A percentile compares a stretch with the other conserved stretches of the same genome.
phyloP scores from a whole-genome alignment of 2,888 invertebrate species.

The Acleris sparsana region DNA sequence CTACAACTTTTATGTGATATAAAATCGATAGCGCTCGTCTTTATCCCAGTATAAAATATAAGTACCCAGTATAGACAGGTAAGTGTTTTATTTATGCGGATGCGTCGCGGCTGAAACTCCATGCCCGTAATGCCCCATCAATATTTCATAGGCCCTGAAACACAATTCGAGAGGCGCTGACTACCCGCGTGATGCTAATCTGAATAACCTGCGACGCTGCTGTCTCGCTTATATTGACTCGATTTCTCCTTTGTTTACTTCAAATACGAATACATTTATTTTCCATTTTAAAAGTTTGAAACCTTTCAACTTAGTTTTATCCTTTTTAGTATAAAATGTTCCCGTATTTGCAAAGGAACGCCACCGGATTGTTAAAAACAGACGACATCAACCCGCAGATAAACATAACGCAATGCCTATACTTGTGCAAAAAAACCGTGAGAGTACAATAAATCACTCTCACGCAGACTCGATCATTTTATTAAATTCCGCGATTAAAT shows the following conservation, averaged over 20 bases:
- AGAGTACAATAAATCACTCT: conserved; percentile 40
- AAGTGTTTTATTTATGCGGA: conserved; percentile 31
- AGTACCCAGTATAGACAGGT: conserved; percentile 4
- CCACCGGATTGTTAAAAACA: background rate
- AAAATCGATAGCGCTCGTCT: background rate
- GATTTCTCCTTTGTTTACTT: conserved; percentile 17
- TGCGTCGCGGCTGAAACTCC: conserved; percentile 28
- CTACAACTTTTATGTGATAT: background rate
- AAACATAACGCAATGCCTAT: background rate
- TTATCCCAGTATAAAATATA: background rate
- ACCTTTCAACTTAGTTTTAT: too few relatives aligned
- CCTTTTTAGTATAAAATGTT: too few relatives aligned
- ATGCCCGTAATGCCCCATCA: conserved; percentile 50
- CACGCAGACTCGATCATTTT: conserved; percentile 35
- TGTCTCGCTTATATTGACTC: conserved; percentile 11
- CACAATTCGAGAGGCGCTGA: conserved; percentile 53
- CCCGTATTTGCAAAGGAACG: too few relatives aligned
- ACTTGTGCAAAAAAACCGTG: conserved; percentile 4
- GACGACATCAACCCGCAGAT: background rate
- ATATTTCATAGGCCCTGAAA: conserved; percentile 63
- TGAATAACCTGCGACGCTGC: conserved; percentile 12
- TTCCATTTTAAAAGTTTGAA: too few relatives aligned
- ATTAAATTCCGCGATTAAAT: conserved; percentile 73
- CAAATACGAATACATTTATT: too few relatives aligned
- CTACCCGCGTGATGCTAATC: conserved; percentile 38